phyloP scores from a whole-genome alignment of 2,113 vertebrate species.

The Nipponia nippon region DNA sequence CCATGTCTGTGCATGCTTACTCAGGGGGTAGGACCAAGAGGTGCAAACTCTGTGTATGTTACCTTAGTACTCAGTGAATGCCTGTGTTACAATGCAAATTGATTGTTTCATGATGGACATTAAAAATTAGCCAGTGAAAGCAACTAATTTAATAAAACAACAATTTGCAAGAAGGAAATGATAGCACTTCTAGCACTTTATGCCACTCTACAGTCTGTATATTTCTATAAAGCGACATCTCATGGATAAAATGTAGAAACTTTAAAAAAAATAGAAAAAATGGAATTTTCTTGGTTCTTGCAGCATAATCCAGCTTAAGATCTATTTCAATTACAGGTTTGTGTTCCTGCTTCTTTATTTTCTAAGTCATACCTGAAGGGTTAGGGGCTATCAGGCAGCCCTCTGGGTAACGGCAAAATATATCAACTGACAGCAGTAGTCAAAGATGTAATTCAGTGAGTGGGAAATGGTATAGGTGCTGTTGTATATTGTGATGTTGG shows the following conservation, averaged over 20 bases:
- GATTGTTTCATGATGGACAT: neutral
- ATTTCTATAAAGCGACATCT: neutral
- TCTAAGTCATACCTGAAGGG: neutral
- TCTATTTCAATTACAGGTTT: neutral
- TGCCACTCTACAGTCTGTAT: neutral
- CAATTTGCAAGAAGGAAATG: neutral
- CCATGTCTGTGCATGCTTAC: neutral
- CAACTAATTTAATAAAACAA: neutral
- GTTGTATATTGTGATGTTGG: neutral
- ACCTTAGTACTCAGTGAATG: neutral
- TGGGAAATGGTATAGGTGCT: neutral
- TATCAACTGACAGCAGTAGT: neutral
- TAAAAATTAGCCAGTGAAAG: neutral
- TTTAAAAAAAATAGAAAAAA: neutral
- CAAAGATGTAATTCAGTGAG: neutral
- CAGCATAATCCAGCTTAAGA: neutral
- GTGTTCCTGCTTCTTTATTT: neutral
- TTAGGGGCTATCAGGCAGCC: neutral
- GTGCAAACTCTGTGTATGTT: neutral
- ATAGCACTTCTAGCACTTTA: neutral
- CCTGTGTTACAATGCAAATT: rapidly evolving
- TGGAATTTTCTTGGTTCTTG: neutral
- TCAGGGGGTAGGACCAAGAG: neutral
- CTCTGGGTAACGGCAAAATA: neutral
- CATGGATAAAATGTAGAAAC: neutral